These are phyloP conservation scores for Gila orcuttii DNA, from an alignment of 2,113 vertebrate species.

Conservation along the genomic window DNA sequence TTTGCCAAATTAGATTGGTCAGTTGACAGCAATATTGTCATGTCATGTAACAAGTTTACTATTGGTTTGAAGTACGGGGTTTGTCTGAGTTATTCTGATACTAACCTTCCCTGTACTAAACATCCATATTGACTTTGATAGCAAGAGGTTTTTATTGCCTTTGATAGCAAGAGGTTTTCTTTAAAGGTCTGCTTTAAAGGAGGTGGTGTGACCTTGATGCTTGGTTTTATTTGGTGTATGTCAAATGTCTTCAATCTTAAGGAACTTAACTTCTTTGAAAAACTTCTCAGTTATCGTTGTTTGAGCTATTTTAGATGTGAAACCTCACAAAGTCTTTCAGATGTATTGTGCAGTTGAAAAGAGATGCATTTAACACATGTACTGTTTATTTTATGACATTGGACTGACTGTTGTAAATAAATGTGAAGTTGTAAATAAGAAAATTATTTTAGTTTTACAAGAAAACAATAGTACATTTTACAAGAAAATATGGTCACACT, in stretches of 20 bases:
- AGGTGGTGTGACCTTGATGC: background rate
- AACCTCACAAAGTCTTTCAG: too few relatives aligned
- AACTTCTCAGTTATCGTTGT: background rate
- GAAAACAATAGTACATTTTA: too few relatives aligned
- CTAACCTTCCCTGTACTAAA: background rate
- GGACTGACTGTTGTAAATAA: background rate
- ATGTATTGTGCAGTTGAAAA: background rate
- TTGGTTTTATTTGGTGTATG: background rate
- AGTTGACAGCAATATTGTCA: conserved; percentile 17
- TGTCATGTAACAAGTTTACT: background rate
- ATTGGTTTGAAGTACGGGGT: conserved; percentile 11
- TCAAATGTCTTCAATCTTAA: background rate
- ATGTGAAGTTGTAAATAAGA: too few relatives aligned
- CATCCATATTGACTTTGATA: background rate
- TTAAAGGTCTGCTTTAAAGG: background rate
- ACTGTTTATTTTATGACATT: background rate
- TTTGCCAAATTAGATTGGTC: background rate
- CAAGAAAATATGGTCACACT: too few relatives aligned
- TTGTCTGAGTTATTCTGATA: conserved; percentile 4
- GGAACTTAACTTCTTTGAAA: background rate
- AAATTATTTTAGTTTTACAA: too few relatives aligned
- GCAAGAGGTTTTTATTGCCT: background rate
- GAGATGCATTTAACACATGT: background rate
- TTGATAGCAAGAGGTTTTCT: conserved; percentile 1
- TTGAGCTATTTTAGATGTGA: background rate